phyloP scores from a whole-genome alignment of 2,797 vertebrate genomes.

The Harpagifer antarcticus region DNA sequence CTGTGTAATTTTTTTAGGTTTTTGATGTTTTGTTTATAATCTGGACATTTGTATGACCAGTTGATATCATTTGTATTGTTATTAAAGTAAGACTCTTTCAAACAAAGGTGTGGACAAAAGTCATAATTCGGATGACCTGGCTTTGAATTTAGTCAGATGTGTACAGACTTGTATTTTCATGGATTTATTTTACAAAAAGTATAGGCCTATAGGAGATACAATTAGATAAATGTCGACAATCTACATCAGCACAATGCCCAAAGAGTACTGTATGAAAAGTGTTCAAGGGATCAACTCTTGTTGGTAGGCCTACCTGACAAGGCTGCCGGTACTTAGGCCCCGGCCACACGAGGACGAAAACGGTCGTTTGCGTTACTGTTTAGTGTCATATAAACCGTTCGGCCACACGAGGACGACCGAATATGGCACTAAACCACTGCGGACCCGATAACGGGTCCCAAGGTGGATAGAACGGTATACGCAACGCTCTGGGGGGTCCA shows the following conservation, averaged over 20 bases:
- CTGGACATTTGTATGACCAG: conserved; percentile 54
- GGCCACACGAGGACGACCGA: too few species aligned
- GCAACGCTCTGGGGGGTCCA: too few species aligned
- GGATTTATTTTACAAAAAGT: background rate
- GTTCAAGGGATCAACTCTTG: background rate
- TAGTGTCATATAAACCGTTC: too few species aligned
- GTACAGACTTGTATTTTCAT: background rate
- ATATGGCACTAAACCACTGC: too few species aligned
- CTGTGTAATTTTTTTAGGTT: conserved; percentile 50
- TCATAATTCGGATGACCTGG: background rate
- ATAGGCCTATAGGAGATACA: background rate
- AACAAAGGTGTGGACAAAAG: background rate
- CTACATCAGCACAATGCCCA: background rate
- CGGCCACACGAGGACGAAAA: too few species aligned
- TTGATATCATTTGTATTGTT: conserved; percentile 70
- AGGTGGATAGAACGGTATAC: too few species aligned
- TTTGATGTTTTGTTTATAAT: conserved; percentile 44
- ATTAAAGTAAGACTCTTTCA: conserved; percentile 71
- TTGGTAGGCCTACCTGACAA: background rate
- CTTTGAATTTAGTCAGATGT: background rate
- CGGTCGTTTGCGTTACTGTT: too few species aligned
- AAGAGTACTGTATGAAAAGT: background rate
- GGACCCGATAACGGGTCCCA: too few species aligned
- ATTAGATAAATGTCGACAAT: background rate
- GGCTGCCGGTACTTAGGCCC: background rate